Evolutionary conservation across 2,113 vertebrate species (phyloP).

Genomic region (Lamprotornis superbus): DNA sequence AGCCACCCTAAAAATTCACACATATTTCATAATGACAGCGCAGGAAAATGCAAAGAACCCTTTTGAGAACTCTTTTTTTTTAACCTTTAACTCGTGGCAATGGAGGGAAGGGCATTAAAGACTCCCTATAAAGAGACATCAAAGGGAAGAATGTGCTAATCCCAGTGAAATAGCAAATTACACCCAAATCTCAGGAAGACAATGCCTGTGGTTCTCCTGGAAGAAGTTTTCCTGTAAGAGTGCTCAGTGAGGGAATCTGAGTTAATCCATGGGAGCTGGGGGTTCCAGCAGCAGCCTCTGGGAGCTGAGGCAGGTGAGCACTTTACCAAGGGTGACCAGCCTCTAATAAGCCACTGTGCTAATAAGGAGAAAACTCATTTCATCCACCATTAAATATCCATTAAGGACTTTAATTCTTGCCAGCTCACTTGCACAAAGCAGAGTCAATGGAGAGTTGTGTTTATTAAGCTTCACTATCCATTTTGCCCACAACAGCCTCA

Average conservation of each 20-base stretch:
- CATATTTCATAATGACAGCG: fast-evolving
- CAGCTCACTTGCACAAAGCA: not conserved
- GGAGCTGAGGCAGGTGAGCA: constrained; percentile 7
- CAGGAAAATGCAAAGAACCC: not conserved
- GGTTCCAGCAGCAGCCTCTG: not conserved
- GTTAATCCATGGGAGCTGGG: not conserved
- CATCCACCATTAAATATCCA: constrained; percentile 32
- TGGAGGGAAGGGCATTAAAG: not conserved
- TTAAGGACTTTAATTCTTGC: constrained; percentile 10
- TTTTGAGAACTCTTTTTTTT: not conserved
- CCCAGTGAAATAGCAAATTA: not conserved
- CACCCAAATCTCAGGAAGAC: not conserved
- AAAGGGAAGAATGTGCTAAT: not conserved
- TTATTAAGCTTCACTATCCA: not conserved
- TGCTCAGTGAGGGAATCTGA: not conserved
- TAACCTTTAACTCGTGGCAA: not conserved
- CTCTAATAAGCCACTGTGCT: not conserved
- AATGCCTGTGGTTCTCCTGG: not conserved
- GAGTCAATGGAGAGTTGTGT: not conserved
- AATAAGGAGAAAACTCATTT: constrained; percentile 16
- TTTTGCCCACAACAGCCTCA: not conserved
- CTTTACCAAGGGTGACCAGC: not conserved
- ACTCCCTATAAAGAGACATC: not conserved
- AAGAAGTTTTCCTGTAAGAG: not conserved
- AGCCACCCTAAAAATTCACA: not conserved